phyloP scores from a whole-genome alignment of 2,797 vertebrate genomes.

The Megaceryle alcyon region DNA sequence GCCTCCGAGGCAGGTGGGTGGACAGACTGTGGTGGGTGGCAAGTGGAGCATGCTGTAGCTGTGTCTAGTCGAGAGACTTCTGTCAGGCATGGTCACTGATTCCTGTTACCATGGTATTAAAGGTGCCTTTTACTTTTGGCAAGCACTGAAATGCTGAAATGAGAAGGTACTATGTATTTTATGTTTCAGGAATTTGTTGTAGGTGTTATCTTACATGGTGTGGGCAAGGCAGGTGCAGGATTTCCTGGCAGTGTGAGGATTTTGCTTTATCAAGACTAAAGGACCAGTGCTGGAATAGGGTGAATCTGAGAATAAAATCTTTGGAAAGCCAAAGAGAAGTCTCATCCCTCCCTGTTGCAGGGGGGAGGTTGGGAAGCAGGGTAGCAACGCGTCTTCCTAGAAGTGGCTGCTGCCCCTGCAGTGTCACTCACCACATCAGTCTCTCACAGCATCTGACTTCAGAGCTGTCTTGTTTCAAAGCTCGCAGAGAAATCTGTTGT shows the following conservation, averaged over 20 bases:
- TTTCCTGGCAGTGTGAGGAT: background rate
- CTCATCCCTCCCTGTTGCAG: background rate
- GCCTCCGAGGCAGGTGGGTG: background rate
- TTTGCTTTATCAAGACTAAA: background rate
- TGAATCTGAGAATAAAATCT: background rate
- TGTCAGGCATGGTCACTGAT: background rate
- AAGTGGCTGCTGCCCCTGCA: background rate
- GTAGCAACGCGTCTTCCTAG: background rate
- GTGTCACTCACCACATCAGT: background rate
- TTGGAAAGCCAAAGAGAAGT: background rate
- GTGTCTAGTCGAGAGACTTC: background rate
- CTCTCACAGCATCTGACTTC: background rate
- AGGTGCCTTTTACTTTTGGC: background rate
- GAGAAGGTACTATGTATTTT: background rate
- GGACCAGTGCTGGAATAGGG: background rate
- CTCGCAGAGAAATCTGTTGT: background rate
- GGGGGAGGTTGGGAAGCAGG: background rate
- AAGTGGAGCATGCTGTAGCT: background rate
- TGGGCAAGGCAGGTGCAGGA: background rate
- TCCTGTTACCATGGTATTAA: background rate
- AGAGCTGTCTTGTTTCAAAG: background rate
- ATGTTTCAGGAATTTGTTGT: background rate
- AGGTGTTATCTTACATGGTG: background rate
- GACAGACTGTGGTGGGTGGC: background rate
- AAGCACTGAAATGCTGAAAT: background rate